A percentile compares a stretch with the other conserved stretches of the same genome.
Evolutionary conservation across 2,113 vertebrate species (phyloP).

Genomic region (Dromaius novaehollandiae): DNA sequence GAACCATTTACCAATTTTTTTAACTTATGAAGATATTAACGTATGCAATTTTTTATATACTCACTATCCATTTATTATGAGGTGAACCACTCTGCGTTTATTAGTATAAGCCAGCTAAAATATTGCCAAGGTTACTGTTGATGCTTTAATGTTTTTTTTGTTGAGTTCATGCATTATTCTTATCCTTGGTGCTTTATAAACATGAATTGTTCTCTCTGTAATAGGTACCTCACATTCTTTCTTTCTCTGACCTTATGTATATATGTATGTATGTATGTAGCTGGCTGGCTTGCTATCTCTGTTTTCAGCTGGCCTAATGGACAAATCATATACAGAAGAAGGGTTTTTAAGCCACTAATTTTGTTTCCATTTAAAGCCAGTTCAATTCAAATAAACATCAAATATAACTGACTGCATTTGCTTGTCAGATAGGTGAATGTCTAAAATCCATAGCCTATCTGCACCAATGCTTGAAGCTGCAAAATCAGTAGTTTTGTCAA

Average conservation of each 20-base stretch:
- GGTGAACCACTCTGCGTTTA: conserved; percentile 10
- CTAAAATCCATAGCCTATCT: neutral
- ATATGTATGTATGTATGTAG: neutral
- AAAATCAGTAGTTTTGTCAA: neutral
- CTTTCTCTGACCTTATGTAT: neutral
- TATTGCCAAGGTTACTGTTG: neutral
- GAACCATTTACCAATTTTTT: conserved; percentile 48
- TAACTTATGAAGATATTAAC: conserved; percentile 34
- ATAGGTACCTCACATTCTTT: neutral
- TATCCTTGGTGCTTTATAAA: neutral
- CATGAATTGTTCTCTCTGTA: neutral
- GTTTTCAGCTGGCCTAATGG: conserved; percentile 27
- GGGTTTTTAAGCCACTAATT: neutral
- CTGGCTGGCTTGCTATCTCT: conserved; percentile 16
- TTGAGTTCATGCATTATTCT: conserved; percentile 43
- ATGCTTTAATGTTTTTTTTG: conserved; percentile 53
- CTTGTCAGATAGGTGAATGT: neutral
- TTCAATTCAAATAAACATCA: conserved; percentile 34
- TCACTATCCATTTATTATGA: conserved; percentile 49
- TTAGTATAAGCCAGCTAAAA: neutral
- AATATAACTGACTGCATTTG: conserved; percentile 22
- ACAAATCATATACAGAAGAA: neutral
- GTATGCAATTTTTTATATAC: neutral
- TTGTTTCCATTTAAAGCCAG: neutral
- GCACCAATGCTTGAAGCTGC: fast-evolving